Evolutionary conservation across 2,888 invertebrate species (phyloP).

Genomic region (Ptychoptera contaminata): DNA sequence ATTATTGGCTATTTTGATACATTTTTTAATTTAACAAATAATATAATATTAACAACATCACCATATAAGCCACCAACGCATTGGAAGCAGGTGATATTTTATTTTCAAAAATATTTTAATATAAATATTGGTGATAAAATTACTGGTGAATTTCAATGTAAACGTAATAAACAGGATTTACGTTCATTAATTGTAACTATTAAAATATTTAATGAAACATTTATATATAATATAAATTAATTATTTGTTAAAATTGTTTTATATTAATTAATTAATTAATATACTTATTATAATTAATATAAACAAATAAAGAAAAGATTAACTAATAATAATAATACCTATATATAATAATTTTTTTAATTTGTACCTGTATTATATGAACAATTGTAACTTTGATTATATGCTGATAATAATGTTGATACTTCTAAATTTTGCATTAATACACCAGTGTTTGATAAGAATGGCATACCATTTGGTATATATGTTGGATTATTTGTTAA

Average conservation of each 20-base stretch:
- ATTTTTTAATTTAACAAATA: constrained; percentile 52
- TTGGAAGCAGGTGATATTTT: constrained; percentile 73
- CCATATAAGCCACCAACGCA: constrained; percentile 52
- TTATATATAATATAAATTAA: constrained; percentile 49
- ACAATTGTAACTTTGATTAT: not conserved
- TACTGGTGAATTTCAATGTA: constrained; percentile 55
- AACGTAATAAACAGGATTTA: constrained; percentile 54
- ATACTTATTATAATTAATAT: not conserved
- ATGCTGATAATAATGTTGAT: not conserved
- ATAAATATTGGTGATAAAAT: constrained; percentile 50
- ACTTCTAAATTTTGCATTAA: constrained; percentile 5
- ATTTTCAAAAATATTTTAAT: constrained; percentile 53
- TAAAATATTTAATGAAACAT: constrained; percentile 41
- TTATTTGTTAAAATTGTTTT: not conserved
- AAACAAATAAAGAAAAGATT: not conserved
- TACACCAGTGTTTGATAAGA: not conserved
- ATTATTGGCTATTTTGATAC: constrained; percentile 87
- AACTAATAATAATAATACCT: not conserved
- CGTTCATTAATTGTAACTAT: constrained; percentile 58
- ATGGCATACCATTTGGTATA: constrained; percentile 2
- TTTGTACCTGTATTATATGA: not conserved
- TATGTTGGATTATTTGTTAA: not conserved
- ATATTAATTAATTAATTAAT: not conserved
- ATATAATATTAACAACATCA: constrained; percentile 50
- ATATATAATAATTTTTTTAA: not conserved